Base-by-base conservation (phyloP, 2,113 vertebrate species). In the Scomber colias region DNA sequence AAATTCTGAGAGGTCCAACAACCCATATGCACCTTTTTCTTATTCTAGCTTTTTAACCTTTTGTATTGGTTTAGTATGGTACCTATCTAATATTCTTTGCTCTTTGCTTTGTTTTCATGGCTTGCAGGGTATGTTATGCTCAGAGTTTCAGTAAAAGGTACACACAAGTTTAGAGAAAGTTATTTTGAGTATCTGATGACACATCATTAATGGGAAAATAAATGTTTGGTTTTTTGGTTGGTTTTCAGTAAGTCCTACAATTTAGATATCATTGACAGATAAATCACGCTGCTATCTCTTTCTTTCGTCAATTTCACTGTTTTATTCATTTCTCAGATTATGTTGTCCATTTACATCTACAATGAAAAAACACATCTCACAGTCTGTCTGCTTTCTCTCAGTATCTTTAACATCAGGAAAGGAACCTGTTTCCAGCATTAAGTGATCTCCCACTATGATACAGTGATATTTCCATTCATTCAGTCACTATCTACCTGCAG, bases 401-500 rank as follows among this genome's bases (percentile, higher is more conserved):
- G 30, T 68, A 72, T 60, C 17, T 55, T 45, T 4, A 50, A 14
- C 48, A 79, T 71, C 12, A 53, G 45, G 35, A 11, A 75, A 53
- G 27, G 40, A 45, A 6, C 12, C 12, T 8, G 0, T 69, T 72
- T n/a, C 14, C 15, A 35, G 48, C 4, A 11, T 53, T 73, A 63
- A 16, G 46, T 30, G 15, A 62, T 56, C 50, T 81, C 59, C 31
- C 17, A 60, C 24, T 67, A 44, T 72, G 48, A 63, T 63, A 60
- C 19, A 31, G 51, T 64, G 71, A 59, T 57, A 65, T 68, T 82
- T 79, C 50, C 67, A 65, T 84, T 77, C 63, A 63, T 54, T 79
- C 44, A 19, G 44, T 63, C 62, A 19, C 53, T 79, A 66, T 80
- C 66, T 65, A 82, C 53, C 74, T 71, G 74, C 59, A 71, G 68